Evolutionary conservation across 2,113 vertebrate species (phyloP), one percentile per base, ranked within the genome.

Genomic region (Monopterus albus): DNA sequence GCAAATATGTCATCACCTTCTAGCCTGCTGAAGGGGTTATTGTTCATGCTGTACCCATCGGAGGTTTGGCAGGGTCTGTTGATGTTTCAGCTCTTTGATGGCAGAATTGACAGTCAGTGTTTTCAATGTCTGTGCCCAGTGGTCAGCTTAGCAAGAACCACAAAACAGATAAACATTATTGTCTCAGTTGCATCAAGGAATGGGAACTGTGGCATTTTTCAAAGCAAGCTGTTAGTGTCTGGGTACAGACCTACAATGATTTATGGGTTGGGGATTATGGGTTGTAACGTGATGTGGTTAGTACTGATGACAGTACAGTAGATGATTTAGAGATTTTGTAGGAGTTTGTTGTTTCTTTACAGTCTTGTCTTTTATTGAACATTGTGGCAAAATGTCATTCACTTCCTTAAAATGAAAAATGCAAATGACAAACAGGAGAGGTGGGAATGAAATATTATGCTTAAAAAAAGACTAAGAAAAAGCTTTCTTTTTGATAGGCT

Each of bases 161-260:
- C 84, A 88, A 72, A 65, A 71, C 70, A 83, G 72, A 86, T 82
- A 86, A 79, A 87, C 79, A 87, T 75, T 56, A 78, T 73, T 77
- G 80, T 87, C 79, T 77, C 38, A 4, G 65, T 62, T 80, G 50
- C 73, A 84, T 79, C 39, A 57, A 85, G 70, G 83, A 87, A 83
- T 84, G 31, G 42, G 28, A 70, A 68, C 18, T 79, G 76, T 80
- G 72, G 65, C 29, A 31, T 62, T 84, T 88, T 84, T 76, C 58
- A 86, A 85, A 84, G 64, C 50, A 15, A 23, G 33, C 55, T 52
- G 35, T 73, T 53, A 57, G 46, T 69, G 69, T 75, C 61, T 67
- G 63, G 42, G 40, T 60, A 72, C 14, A 66, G 60, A 15, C 20
- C 43, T n/a, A 45, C 15, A 61, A 29, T 87, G 84, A 87, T 88